A percentile compares a stretch with the other conserved stretches of the same genome.
These are phyloP conservation scores for Hyposoter dolosus DNA, from an alignment of 2,888 invertebrate species.

Conservation along the genomic window DNA sequence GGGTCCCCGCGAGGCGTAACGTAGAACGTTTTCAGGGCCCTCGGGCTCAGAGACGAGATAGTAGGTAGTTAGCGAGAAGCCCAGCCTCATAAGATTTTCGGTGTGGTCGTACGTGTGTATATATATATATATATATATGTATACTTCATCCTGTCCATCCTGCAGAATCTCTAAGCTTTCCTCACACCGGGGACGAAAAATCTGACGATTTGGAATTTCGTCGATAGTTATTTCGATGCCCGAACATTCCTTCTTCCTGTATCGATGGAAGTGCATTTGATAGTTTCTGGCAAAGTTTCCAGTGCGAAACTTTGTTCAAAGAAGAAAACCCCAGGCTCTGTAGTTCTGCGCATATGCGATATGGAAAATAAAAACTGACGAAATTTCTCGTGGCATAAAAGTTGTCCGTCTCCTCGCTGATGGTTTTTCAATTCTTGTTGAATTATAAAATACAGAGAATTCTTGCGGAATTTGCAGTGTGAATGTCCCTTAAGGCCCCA, in stretches of 20 bases:
- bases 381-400: neutral
- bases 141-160: slow-evolving; percentile 71
- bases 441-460: neutral
- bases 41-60: slow-evolving; percentile 79
- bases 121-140: slow-evolving; percentile 51
- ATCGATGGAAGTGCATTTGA: no score
- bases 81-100: slow-evolving; percentile 81
- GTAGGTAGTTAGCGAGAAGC: slow-evolving; percentile 82
- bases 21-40: slow-evolving; percentile 83
- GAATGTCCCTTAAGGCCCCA: slow-evolving; percentile 77
- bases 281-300: no score
- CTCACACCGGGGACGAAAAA: slow-evolving; percentile 64
- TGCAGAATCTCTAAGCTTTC: slow-evolving; percentile 65
- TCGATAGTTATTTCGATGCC: no score
- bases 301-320: no score
- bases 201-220: neutral
- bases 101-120: slow-evolving; percentile 78
- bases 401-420: neutral
- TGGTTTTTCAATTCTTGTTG: neutral
- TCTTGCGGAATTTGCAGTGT: slow-evolving; percentile 68
- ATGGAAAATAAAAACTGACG: neutral
- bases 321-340: no score
- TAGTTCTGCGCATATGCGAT: neutral
- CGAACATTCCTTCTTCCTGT: no score
- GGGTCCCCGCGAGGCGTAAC: slow-evolving; percentile 83